phyloP scores from a whole-genome alignment of 2,113 vertebrate species.

The Struthio camelus region DNA sequence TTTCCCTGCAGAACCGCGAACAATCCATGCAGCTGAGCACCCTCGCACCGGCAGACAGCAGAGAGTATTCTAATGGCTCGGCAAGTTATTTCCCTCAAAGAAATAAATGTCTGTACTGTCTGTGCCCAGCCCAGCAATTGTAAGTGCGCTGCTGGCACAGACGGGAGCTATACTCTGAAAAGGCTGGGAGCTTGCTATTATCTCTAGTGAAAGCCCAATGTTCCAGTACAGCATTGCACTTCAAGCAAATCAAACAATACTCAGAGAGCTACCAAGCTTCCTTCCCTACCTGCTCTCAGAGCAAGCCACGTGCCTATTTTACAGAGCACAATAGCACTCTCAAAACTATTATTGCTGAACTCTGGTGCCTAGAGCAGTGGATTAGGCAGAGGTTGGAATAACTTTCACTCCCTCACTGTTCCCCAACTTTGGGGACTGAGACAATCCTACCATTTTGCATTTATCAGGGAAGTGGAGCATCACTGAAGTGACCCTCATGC shows the following conservation, averaged over 20 bases:
- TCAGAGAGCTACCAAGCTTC: background rate
- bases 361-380: background rate
- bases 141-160: slow-evolving; percentile 43
- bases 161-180: background rate
- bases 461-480: background rate
- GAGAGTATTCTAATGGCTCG: background rate
- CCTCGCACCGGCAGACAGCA: background rate
- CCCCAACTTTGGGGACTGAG: background rate
- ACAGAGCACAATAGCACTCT: background rate
- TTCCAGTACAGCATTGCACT: background rate
- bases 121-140: background rate
- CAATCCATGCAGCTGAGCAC: background rate
- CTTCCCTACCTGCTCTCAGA: background rate
- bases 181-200: background rate
- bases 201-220: background rate
- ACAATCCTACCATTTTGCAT: background rate
- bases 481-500: background rate
- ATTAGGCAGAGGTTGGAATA: background rate
- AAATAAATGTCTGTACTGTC: slow-evolving; percentile 1
- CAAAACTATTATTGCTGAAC: background rate
- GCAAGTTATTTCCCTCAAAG: background rate
- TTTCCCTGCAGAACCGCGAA: background rate
- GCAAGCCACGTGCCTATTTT: background rate
- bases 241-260: slow-evolving; percentile 13
- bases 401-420: background rate